phyloP scores from a whole-genome alignment of 2,888 invertebrate genomes.

The Heliothis peltigera region DNA sequence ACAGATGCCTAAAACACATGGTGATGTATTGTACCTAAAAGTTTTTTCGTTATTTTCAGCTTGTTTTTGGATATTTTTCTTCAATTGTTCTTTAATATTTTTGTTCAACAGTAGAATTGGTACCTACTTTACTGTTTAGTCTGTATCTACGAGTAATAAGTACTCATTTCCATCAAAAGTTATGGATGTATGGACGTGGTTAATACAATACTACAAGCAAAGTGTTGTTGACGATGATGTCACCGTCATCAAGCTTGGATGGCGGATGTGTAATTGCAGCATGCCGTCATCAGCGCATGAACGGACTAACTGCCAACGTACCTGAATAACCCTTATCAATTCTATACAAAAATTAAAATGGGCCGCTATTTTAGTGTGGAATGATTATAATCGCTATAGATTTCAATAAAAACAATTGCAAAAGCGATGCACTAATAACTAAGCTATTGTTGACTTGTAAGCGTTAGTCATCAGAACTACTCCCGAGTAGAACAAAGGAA shows the following conservation, averaged over 20 bases:
- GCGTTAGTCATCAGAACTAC: conserved; percentile 60
- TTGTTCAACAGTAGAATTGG: no score
- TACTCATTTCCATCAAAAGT: no score
- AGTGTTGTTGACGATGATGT: conserved; percentile 33
- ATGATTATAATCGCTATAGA: neutral
- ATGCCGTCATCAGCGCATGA: conserved; percentile 47
- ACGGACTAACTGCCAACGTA: conserved; percentile 27
- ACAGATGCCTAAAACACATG: no score
- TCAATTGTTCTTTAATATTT: no score
- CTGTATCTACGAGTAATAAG: neutral
- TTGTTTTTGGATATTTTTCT: no score
- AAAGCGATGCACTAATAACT: conserved; percentile 38
- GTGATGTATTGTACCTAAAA: no score
- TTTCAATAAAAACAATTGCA: conserved; percentile 33
- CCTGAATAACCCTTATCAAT: conserved; percentile 26
- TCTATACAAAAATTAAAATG: neutral
- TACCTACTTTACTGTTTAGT: neutral
- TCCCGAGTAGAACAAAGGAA: conserved; percentile 61
- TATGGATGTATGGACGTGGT: conserved; percentile 6
- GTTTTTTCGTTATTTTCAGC: no score
- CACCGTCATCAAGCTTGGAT: conserved; percentile 48
- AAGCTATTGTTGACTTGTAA: conserved; percentile 48
- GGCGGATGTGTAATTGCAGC: conserved; percentile 53
- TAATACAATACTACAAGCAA: conserved; percentile 13
- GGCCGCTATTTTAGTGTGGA: neutral